Conservation (phyloP, 2,113 vertebrate genomes). For the Megalops atlanticus region DNA sequence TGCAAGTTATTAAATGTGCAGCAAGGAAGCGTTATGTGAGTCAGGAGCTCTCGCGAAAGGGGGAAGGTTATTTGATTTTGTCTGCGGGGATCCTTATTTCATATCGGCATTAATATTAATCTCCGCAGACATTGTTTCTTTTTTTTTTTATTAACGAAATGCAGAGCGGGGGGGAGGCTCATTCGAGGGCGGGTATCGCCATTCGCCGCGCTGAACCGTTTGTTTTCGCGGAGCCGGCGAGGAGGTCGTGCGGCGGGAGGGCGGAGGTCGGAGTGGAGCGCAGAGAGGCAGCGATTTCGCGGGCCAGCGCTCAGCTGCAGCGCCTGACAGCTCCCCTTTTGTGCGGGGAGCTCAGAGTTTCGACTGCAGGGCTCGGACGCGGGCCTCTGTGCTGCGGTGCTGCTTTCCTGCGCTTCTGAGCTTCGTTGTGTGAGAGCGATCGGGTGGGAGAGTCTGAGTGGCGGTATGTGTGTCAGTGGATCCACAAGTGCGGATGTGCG, state of each 20-base stretch:
- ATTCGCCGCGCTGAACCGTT: neutral
- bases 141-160: neutral
- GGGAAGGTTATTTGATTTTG: conserved; percentile 17
- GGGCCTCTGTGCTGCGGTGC: neutral
- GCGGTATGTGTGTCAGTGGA: neutral
- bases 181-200: neutral
- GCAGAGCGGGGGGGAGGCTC: too few relatives aligned
- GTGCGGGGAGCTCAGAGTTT: neutral
- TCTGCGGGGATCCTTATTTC: conserved; percentile 19
- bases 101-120: conserved; percentile 29
- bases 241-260: neutral
- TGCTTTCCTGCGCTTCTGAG: neutral
- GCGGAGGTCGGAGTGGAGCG: neutral
- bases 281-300: neutral
- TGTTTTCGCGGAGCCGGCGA: neutral
- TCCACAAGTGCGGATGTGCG: neutral
- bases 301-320: neutral
- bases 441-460: neutral
- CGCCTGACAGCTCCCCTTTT: too few relatives aligned
- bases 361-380: neutral
- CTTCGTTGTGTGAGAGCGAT: neutral
- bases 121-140: conserved; percentile 1
- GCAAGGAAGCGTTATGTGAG: neutral
- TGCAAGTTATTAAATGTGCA: neutral
- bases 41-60: neutral